Conservation (phyloP, 2,113 vertebrate genomes). For the Harpagus bidentatus region DNA sequence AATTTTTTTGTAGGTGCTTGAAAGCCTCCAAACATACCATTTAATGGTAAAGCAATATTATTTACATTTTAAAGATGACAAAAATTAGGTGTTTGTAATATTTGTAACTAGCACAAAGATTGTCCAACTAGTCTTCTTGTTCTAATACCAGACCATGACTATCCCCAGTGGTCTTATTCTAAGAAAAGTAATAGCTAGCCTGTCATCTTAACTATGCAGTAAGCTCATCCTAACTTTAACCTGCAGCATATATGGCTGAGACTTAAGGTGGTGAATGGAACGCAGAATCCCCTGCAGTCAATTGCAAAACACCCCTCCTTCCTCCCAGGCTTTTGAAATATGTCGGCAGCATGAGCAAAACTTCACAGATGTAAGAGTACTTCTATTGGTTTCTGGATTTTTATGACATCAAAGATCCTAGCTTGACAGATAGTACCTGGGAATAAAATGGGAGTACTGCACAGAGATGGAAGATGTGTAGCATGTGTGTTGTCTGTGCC, state of each 20-base stretch:
- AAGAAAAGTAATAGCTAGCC: neutral
- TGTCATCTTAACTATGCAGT: neutral
- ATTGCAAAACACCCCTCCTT: neutral
- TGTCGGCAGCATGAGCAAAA: neutral
- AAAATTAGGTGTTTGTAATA: neutral
- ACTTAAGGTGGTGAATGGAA: neutral
- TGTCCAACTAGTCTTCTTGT: neutral
- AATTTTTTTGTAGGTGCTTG: neutral
- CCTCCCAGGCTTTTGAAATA: neutral
- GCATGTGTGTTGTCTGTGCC: fast-evolving
- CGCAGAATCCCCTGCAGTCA: neutral
- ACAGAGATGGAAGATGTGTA: neutral
- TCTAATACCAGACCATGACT: neutral
- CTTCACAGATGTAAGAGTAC: neutral
- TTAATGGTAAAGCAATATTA: neutral
- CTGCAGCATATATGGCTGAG: neutral
- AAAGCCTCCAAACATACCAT: neutral
- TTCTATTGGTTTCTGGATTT: neutral
- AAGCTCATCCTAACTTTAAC: neutral
- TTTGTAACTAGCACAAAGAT: neutral
- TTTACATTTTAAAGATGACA: neutral
- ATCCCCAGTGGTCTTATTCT: neutral
- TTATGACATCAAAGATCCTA: neutral
- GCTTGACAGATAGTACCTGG: neutral
- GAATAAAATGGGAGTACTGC: neutral